A percentile compares a stretch with the other conserved stretches of the same genome.
Conservation (phyloP, 2,113 vertebrate species). For the Ameiurus melas region DNA sequence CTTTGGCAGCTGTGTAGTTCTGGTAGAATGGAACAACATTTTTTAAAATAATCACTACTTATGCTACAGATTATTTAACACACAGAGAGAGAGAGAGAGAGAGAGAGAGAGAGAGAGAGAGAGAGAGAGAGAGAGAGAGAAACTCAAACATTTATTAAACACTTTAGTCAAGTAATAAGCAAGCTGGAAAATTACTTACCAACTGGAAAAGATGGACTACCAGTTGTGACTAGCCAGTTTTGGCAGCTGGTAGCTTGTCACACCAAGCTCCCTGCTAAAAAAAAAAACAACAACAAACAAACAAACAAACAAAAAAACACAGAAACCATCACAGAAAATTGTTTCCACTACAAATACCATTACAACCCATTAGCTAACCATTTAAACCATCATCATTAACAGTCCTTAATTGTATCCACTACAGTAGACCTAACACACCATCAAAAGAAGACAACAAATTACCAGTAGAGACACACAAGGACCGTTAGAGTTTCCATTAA, state of each 20-base stretch:
- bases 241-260: background rate
- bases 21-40: background rate
- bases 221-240: background rate
- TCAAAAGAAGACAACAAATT: no score
- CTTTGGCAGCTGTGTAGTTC: background rate
- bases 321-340: no score
- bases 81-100: background rate
- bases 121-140: background rate
- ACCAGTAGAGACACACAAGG: no score
- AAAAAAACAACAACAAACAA: no score
- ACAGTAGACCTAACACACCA: no score
- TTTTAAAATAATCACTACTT: background rate
- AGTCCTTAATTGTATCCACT: no score
- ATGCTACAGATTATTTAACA: background rate
- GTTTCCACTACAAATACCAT: background rate
- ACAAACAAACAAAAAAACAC: no score
- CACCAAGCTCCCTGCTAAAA: background rate
- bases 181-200: background rate
- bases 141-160: background rate
- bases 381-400: no score
- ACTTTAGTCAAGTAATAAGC: background rate
- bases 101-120: background rate
- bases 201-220: background rate
- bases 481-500: no score
- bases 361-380: no score